Evolutionary conservation across 2,113 vertebrate genomes (phyloP).

Genomic region (Sitta europaea): DNA sequence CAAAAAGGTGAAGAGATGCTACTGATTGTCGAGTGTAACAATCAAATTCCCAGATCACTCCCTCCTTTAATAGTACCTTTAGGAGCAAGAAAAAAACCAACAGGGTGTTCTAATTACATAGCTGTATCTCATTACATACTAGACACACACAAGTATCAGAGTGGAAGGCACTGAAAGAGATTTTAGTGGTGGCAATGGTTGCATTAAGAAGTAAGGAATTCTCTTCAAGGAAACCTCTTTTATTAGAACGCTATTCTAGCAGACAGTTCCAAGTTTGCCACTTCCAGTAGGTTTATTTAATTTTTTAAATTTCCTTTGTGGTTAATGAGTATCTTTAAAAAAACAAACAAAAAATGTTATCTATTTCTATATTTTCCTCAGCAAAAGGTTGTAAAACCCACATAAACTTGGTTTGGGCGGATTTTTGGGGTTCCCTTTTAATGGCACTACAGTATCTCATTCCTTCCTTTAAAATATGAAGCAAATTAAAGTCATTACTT

Average conservation of each 20-base stretch:
- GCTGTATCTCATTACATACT: accelerated
- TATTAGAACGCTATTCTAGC: neutral
- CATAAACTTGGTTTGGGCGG: neutral
- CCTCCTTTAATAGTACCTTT: neutral
- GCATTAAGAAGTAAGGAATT: neutral
- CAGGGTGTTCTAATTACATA: neutral
- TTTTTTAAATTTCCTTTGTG: neutral
- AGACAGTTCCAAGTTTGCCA: neutral
- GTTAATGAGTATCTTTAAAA: neutral
- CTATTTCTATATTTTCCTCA: neutral
- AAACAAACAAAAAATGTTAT: neutral
- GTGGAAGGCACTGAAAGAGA: neutral
- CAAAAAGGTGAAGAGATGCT: neutral
- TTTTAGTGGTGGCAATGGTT: neutral
- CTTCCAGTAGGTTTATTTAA: neutral
- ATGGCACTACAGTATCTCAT: neutral
- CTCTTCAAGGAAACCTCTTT: neutral
- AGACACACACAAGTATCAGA: neutral
- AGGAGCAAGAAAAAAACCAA: neutral
- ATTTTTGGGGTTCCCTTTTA: neutral
- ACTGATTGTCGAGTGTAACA: neutral
- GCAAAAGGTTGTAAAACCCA: neutral
- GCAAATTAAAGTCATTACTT: neutral
- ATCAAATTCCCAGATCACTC: neutral
- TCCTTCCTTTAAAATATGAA: neutral